phyloP scores from a whole-genome alignment of 2,888 invertebrate species.

The Blastobasis adustella region DNA sequence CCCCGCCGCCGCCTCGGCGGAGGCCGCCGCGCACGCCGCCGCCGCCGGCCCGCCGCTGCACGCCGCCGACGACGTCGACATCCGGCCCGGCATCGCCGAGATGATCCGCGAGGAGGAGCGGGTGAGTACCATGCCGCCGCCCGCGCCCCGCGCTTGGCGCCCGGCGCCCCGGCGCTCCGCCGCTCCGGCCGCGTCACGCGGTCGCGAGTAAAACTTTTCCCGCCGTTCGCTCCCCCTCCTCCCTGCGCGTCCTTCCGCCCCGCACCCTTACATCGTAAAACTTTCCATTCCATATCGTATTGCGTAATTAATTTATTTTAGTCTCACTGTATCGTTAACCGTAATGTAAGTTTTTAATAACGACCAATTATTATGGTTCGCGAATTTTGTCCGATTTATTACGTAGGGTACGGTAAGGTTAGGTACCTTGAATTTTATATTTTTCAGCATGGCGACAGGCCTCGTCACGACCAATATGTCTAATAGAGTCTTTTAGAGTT shows the following conservation, averaged over 20 bases:
- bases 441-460: too few species aligned
- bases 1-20: slow-evolving; percentile 22
- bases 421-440: too few species aligned
- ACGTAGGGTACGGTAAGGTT: too few species aligned
- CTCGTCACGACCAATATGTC: too few species aligned
- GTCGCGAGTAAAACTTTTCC: slow-evolving; percentile 40
- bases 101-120: slow-evolving; percentile 97
- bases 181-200: slow-evolving; percentile 8
- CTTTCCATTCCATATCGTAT: slow-evolving; percentile 51
- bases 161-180: slow-evolving; percentile 6
- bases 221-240: slow-evolving; percentile 25
- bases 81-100: slow-evolving; percentile 95
- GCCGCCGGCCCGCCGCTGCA: slow-evolving; percentile 33
- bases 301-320: slow-evolving; percentile 51
- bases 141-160: background rate
- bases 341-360: too few species aligned
- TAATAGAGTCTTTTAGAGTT: too few species aligned
- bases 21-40: slow-evolving; percentile 22
- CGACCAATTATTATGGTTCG: too few species aligned
- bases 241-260: slow-evolving; percentile 13
- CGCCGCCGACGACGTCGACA: slow-evolving; percentile 88
- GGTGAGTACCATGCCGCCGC: slow-evolving; percentile 78
- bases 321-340: slow-evolving; percentile 13
- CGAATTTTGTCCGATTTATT: too few species aligned
- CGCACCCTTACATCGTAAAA: slow-evolving; percentile 27